phyloP scores from a whole-genome alignment of 2,888 invertebrate genomes.

The Macaria notata region DNA sequence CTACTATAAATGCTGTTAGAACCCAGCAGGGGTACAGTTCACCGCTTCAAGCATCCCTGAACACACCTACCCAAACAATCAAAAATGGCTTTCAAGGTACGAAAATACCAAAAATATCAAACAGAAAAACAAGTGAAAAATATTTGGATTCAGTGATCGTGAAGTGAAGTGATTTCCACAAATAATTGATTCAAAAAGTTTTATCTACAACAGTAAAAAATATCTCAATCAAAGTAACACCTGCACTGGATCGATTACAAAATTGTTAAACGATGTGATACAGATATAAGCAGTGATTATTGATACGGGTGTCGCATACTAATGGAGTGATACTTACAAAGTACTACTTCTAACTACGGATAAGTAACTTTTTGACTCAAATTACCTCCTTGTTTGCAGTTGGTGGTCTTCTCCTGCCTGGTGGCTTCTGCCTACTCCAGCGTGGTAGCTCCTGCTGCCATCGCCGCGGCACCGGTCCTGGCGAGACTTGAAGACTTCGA shows the following conservation, averaged over 20 bases:
- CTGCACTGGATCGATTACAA: slow-evolving; percentile 7
- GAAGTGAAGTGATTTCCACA: slow-evolving; percentile 17
- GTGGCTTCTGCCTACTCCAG: slow-evolving; percentile 62
- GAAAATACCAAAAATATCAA: slow-evolving; percentile 27
- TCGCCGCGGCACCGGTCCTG: slow-evolving; percentile 49
- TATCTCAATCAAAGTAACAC: not conserved
- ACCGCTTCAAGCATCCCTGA: slow-evolving; percentile 65
- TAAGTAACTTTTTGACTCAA: too few relatives aligned
- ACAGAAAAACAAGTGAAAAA: slow-evolving; percentile 3
- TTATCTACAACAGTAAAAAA: not conserved
- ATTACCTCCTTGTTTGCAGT: slow-evolving; percentile 45
- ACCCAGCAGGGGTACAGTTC: slow-evolving; percentile 67
- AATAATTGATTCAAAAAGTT: slow-evolving; percentile 2
- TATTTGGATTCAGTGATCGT: slow-evolving; percentile 37
- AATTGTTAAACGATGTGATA: not conserved
- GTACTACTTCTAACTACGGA: too few relatives aligned
- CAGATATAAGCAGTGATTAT: not conserved
- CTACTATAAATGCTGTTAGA: slow-evolving; percentile 71
- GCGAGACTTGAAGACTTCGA: slow-evolving; percentile 75
- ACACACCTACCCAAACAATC: slow-evolving; percentile 56
- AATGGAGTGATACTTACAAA: too few relatives aligned
- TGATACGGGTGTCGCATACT: too few relatives aligned
- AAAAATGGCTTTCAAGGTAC: slow-evolving; percentile 78
- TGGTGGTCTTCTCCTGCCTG: slow-evolving; percentile 69
- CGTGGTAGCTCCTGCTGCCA: slow-evolving; percentile 34